These are phyloP conservation scores for Cyanocitta stelleri DNA, from an alignment of 2,113 vertebrate species.

Conservation along the genomic window DNA sequence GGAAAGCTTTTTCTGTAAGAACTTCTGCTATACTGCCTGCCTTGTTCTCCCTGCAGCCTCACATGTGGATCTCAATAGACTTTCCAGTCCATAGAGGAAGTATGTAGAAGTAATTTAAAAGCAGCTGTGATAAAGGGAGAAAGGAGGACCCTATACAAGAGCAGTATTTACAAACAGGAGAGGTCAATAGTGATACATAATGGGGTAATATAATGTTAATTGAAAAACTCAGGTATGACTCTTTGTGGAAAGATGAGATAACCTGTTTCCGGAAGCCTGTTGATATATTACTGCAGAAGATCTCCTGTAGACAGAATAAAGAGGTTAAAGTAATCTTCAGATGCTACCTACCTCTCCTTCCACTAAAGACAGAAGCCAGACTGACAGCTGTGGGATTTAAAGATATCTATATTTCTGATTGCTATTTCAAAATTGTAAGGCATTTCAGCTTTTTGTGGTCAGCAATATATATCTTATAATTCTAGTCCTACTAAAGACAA, in stretches of 20 bases:
- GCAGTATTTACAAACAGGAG: background rate
- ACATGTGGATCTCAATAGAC: background rate
- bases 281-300: background rate
- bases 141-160: background rate
- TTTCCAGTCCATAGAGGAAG: background rate
- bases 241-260: background rate
- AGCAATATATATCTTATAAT: background rate
- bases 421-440: background rate
- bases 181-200: background rate
- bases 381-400: background rate
- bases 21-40: background rate
- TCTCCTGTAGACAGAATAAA: background rate
- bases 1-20: background rate
- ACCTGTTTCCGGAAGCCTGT: background rate
- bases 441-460: background rate
- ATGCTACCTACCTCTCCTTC: background rate
- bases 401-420: background rate
- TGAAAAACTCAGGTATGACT: background rate
- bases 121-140: background rate
- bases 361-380: background rate
- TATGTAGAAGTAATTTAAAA: background rate
- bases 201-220: background rate
- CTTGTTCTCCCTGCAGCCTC: background rate
- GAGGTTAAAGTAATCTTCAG: background rate
- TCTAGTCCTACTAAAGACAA: background rate